These are phyloP conservation scores for Leiothrix lutea DNA, from an alignment of 2,113 vertebrate genomes.

Conservation along the genomic window DNA sequence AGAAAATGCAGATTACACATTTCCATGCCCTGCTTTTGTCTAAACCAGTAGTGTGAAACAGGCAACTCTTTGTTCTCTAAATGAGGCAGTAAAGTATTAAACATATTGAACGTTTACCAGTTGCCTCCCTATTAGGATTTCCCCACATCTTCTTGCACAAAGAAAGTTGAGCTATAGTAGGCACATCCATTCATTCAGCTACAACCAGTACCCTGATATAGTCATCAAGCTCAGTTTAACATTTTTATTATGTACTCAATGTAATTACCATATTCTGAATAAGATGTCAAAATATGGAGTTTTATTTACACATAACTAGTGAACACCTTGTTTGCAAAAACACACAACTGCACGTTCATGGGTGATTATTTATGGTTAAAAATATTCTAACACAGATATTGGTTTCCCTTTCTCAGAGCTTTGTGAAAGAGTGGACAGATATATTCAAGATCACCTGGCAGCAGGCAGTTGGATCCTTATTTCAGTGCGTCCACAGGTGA, in stretches of 20 bases:
- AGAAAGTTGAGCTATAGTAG: not conserved
- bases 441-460: not conserved
- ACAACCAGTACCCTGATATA: not conserved
- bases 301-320: not conserved
- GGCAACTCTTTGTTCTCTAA: constrained; percentile 35
- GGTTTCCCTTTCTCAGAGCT: not conserved
- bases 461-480: not conserved
- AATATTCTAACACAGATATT: not conserved
- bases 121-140: not conserved
- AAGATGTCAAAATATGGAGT: not conserved
- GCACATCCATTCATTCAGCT: not conserved
- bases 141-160: not conserved
- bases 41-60: not conserved
- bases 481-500: not conserved
- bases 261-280: not conserved
- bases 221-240: not conserved
- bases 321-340: not conserved
- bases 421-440: not conserved
- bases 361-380: not conserved
- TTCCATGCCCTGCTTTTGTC: constrained; percentile 31
- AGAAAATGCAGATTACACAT: constrained; percentile 46
- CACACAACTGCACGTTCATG: not conserved
- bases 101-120: constrained; percentile 24
- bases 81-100: constrained; percentile 13
- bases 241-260: not conserved